These are phyloP conservation scores for Coecobrya sp. DNA, from an alignment of 2,888 invertebrate species.

Conservation along the genomic window DNA sequence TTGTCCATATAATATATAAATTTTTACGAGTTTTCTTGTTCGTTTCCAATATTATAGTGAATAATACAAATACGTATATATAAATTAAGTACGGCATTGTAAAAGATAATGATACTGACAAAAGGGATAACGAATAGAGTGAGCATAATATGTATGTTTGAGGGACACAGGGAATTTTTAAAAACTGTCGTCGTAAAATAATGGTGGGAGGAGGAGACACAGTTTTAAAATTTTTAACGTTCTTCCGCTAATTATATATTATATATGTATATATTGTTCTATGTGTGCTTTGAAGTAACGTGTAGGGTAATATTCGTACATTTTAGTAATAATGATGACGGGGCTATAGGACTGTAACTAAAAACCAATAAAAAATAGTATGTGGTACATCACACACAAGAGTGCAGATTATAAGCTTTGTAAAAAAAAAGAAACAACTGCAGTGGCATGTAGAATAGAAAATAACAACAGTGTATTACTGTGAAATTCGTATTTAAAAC, in stretches of 20 bases:
- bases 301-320: background rate
- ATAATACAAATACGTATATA: background rate
- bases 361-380: conserved; percentile 54
- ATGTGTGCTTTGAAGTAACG: background rate
- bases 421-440: conserved; percentile 38
- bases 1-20: background rate
- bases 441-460: background rate
- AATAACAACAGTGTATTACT: conserved; percentile 22
- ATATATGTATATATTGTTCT: background rate
- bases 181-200: conserved; percentile 66
- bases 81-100: background rate
- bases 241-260: conserved; percentile 83
- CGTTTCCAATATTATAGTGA: background rate
- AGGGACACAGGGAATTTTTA: conserved; percentile 46
- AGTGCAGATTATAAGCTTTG: background rate
- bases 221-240: conserved; percentile 84
- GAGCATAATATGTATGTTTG: conserved; percentile 32
- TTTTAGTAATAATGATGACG: conserved; percentile 25
- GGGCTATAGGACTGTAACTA: conserved; percentile 37
- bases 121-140: background rate
- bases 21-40: conserved; percentile 56
- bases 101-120: conserved; percentile 1
- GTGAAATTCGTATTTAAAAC: conserved; percentile 26
- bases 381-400: background rate
- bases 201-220: conserved; percentile 81